Evolutionary conservation across 2,797 vertebrate species (phyloP), one percentile per base, ranked within the genome.

Genomic region (Podarcis lilfordi): DNA sequence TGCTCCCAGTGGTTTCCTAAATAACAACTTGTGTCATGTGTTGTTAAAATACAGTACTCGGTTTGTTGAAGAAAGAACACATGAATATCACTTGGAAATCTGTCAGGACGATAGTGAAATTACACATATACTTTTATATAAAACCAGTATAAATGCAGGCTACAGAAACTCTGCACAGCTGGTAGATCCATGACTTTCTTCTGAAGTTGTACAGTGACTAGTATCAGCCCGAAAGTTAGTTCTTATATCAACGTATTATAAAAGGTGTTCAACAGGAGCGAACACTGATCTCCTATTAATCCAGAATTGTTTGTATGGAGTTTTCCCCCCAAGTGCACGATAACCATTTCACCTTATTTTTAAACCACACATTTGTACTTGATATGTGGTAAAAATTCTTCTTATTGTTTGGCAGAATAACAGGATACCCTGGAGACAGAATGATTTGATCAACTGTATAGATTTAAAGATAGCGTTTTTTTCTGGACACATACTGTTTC

Each of bases 401-500:
- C 43, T 32, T 45, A 74, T 21, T 8, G 8, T 11, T 71, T 74
- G 45, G 9, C n/a, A 55, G 6, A 23, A 55, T 75, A 29, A 3
- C 50, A 50, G 50, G 50, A 50, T 50, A 50, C 50, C 50, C 50
- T 50, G 50, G 50, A 50, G 50, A 50, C 50, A 55, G 50, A 55
- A 55, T 55, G 50, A 55, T 55, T 69, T 66, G 35, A 27, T 45
- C 15, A 13, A 4, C 72, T 29, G 23, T 29, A 75, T 59, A 27
- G 32, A 59, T 32, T 59, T 23, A 25, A 55, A 72, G 32, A 8
- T 3, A 35, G 43, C 10, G 3, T 79, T 2, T 19, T 17, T 77
- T 43, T 66, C 15, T 86, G 15, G 40, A 77, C 4, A 1, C 1
- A 8, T 37, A 11, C 32, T 0, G 0, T 71, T 72, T 25, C 61